Evolutionary conservation across 2,113 vertebrate genomes (phyloP).

Genomic region (Fukomys damarensis): DNA sequence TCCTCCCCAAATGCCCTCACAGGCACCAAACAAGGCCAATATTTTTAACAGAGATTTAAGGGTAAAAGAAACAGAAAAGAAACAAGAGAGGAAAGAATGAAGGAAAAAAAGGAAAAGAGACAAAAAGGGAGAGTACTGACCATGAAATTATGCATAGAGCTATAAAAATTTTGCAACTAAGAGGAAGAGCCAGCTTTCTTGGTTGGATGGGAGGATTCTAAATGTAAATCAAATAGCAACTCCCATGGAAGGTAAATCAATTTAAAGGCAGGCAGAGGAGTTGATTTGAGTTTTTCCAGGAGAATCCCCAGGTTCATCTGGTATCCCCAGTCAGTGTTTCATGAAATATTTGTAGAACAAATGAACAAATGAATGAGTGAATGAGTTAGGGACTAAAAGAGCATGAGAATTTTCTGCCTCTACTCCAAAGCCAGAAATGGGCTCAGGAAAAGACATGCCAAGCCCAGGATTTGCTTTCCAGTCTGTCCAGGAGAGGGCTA

Average conservation of each 20-base stretch:
- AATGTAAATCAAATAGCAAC: background rate
- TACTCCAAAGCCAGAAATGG: background rate
- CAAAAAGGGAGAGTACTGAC: no score
- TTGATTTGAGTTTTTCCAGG: background rate
- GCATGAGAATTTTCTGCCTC: background rate
- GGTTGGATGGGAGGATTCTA: background rate
- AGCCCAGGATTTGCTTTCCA: background rate
- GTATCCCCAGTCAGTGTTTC: background rate
- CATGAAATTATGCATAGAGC: rapidly evolving
- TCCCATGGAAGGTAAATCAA: background rate
- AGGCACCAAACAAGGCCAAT: background rate
- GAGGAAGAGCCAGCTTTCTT: background rate
- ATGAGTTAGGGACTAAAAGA: no score
- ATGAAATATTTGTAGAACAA: background rate
- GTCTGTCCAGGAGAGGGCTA: background rate
- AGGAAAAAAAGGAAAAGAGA: no score
- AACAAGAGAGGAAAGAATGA: no score
- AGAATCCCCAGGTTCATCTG: background rate
- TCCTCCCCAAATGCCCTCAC: background rate
- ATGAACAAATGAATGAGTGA: background rate
- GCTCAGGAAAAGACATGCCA: background rate
- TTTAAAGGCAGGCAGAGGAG: background rate
- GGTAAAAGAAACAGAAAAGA: background rate
- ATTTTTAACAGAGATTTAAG: background rate
- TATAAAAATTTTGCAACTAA: background rate